Percentiles rank a stretch among this genome's conserved stretches.
Evolutionary conservation across 2,113 vertebrate genomes (phyloP).

Genomic region (Pangasianodon hypophthalmus): DNA sequence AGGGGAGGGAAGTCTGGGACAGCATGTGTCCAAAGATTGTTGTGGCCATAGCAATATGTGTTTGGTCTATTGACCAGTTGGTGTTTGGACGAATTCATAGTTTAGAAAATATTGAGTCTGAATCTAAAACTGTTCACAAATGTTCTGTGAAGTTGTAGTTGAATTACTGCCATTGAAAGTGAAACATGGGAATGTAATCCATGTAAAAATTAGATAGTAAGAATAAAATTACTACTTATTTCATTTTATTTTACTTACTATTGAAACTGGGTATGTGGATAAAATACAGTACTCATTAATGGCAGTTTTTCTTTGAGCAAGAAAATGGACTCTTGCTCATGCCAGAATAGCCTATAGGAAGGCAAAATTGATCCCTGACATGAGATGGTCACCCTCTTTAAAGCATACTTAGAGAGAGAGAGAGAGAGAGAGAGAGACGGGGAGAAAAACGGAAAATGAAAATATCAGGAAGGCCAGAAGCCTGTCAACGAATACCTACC

Average conservation of each 20-base stretch:
- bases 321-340: slow-evolving; percentile 40
- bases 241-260: not conserved
- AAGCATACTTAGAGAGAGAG: slow-evolving; percentile 35
- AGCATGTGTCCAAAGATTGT: slow-evolving; percentile 21
- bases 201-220: slow-evolving; percentile 39
- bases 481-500: slow-evolving; percentile 42
- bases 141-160: slow-evolving; percentile 64
- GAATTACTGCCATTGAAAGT: slow-evolving; percentile 21
- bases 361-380: slow-evolving; percentile 51
- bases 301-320: slow-evolving; percentile 51
- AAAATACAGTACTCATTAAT: slow-evolving; percentile 34
- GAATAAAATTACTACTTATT: not conserved
- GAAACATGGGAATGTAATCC: slow-evolving; percentile 39
- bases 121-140: slow-evolving; percentile 55
- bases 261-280: not conserved
- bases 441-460: slow-evolving; percentile 43
- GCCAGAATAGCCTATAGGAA: slow-evolving; percentile 48
- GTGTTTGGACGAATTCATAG: slow-evolving; percentile 54
- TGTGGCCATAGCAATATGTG: slow-evolving; percentile 45
- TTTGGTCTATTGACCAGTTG: slow-evolving; percentile 65
- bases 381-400: slow-evolving; percentile 55
- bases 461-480: slow-evolving; percentile 42
- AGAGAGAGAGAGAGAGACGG: not conserved
- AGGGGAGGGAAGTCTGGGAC: slow-evolving; percentile 14
- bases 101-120: slow-evolving; percentile 55